A percentile compares a stretch with the other conserved stretches of the same genome.
Evolutionary conservation across 30 jellyfish, hydroid and myxozoan species (phyloP).

Genomic region (Pseudorhiza aurosa): DNA sequence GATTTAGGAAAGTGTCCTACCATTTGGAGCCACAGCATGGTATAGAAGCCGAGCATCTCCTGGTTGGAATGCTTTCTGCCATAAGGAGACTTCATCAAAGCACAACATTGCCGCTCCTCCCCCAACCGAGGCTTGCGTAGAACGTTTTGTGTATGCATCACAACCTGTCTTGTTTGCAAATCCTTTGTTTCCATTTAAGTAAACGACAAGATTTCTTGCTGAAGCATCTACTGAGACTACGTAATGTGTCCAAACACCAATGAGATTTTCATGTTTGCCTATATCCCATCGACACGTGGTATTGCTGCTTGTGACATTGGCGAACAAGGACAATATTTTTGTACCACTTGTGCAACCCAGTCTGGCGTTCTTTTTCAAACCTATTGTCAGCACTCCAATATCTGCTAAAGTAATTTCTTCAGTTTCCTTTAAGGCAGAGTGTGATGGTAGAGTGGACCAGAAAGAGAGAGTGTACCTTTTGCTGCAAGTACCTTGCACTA

Average conservation of each 20-base stretch:
- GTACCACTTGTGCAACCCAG: neutral
- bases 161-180: neutral
- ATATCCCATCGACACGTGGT: conserved; percentile 16
- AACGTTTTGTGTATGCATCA: too few relatives aligned
- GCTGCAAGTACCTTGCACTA: neutral
- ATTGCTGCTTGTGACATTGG: neutral
- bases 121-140: conserved; percentile 1
- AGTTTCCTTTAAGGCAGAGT: neutral
- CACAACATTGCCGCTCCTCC: conserved; percentile 32
- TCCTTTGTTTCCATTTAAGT: neutral
- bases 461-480: neutral
- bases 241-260: conserved; percentile 21
- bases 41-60: neutral
- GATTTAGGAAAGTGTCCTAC: too few relatives aligned
- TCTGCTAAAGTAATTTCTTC: neutral
- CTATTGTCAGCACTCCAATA: neutral
- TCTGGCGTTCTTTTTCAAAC: neutral
- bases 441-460: conserved; percentile 27
- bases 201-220: neutral
- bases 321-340: neutral
- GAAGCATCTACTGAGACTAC: conserved; percentile 1
- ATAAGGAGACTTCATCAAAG: conserved; percentile 20
- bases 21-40: conserved; percentile 21
- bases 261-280: neutral
- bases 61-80: neutral